Percentiles rank a stretch among this genome's conserved stretches.
Conservation (phyloP, 1,140 invertebrate species). For the Babylonia areolata region DNA sequence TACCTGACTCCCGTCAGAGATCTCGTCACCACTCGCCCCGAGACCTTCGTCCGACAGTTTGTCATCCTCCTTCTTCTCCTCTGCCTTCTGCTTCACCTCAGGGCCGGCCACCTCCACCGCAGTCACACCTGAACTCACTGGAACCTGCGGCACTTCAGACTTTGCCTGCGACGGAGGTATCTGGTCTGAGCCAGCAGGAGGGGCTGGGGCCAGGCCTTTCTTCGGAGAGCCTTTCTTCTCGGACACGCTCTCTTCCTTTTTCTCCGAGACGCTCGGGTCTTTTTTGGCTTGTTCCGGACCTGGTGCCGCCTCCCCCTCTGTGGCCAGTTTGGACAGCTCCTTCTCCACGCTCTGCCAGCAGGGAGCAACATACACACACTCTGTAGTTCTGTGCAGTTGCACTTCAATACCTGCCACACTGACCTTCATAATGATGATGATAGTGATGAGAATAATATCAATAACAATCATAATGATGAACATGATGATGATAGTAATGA, state of each 20-base stretch:
- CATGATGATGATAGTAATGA: no score
- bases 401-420: no score
- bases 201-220: slow-evolving; percentile 50
- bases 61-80: slow-evolving; percentile 47
- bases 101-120: neutral
- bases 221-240: slow-evolving; percentile 49
- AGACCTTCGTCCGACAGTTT: slow-evolving; percentile 64
- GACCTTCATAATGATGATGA: no score
- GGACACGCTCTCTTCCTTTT: slow-evolving; percentile 23
- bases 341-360: slow-evolving; percentile 37
- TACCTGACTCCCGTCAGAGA: slow-evolving; percentile 58
- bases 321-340: slow-evolving; percentile 36
- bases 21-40: slow-evolving; percentile 62
- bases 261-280: slow-evolving; percentile 28
- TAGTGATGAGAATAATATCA: no score
- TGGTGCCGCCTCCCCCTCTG: slow-evolving; percentile 18
- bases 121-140: neutral
- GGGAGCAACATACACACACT: no score
- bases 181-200: slow-evolving; percentile 31
- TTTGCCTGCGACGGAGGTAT: neutral
- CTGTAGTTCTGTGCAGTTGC: no score
- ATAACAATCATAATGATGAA: no score
- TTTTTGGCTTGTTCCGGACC: slow-evolving; percentile 22
- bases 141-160: slow-evolving; percentile 28
- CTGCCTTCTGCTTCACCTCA: slow-evolving; percentile 2